A percentile compares a stretch with the other conserved stretches of the same genome.
These are phyloP conservation scores for Magallana nippona DNA, from an alignment of 2,888 invertebrate species.

Conservation along the genomic window DNA sequence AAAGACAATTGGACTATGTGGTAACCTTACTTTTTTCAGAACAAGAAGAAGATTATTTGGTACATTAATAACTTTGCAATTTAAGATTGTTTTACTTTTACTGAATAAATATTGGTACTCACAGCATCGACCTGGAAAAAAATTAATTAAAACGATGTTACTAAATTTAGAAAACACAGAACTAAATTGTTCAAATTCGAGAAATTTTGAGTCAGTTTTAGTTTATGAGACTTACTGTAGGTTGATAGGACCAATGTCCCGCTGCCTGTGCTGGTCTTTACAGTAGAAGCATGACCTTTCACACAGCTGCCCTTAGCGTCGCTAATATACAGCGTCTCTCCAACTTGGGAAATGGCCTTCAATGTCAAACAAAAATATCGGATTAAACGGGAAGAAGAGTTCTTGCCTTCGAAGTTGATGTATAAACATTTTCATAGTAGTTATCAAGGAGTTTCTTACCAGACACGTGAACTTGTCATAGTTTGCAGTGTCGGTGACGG, in stretches of 20 bases:
- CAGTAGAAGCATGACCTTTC: not conserved
- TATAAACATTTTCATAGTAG: no score
- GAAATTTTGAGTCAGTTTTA: no score
- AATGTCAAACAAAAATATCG: not conserved
- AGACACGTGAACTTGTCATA: conserved; percentile 28
- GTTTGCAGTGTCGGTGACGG: conserved; percentile 24
- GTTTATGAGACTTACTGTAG: not conserved
- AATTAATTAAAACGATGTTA: not conserved
- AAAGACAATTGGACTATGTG: no score
- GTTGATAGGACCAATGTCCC: conserved; percentile 18
- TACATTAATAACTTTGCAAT: no score
- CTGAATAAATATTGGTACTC: conserved; percentile 7
- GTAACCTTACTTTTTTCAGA: no score
- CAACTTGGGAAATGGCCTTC: conserved; percentile 30
- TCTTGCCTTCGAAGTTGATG: no score
- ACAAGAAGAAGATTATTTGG: no score
- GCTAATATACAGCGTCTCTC: conserved; percentile 29
- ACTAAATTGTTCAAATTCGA: no score
- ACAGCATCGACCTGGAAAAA: conserved; percentile 30
- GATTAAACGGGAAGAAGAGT: no score
- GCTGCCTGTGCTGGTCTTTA: not conserved
- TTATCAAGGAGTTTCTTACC: not conserved
- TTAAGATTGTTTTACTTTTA: not conserved
- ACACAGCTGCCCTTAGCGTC: conserved; percentile 37
- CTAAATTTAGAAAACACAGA: not conserved